Evolutionary conservation across 2,888 invertebrate genomes (phyloP), one percentile per base, ranked within the genome.

Genomic region (Tetragonula carbonaria): DNA sequence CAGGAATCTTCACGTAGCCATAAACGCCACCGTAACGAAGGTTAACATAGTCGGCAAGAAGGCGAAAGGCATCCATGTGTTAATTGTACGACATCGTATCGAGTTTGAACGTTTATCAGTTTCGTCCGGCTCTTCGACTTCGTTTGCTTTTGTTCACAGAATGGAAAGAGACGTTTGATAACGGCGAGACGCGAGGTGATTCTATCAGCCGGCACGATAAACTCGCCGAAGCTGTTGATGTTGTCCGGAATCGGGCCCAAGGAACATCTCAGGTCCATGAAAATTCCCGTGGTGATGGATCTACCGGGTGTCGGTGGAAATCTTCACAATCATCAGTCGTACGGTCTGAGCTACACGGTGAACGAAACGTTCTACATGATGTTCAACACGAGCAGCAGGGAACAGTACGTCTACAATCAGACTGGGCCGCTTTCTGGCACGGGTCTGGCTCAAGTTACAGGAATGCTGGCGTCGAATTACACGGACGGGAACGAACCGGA

Each of bases 221-320:
- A 97, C 92, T 96, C 96, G 0, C 96, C 97, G 0, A 96, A 97
- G 94, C 95, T 97, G 23, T 95, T 97, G n/a, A 91, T 97, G 1
- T 95, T 96, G 4, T 97, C 97, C 0, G 97, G 97, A n/a, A 95
- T 97, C 16, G 97, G 97, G 0, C 96, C 97, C 0, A 95, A 95
- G 88, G 94, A 95, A 5, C 96, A 96, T 6, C 93, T 97, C 13
- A 92, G 95, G 70, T 95, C 95, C 66, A 95, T 96, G 78, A 95
- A 96, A 55, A 96, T 97, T 65, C 95, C 95, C 0, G 95, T 96
- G 13, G 95, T 96, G 28, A 95, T 95, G 73, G 95, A 97, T 85
- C 93, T 97, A 38, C 96, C 96, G 0, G 97, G 97, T 0, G 97
- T 97, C 0, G 97, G 97, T 0, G 95, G 96, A 91, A 97, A 97